Conservation (phyloP, 1,140 invertebrate genomes). For the Marisa cornuarietis region DNA sequence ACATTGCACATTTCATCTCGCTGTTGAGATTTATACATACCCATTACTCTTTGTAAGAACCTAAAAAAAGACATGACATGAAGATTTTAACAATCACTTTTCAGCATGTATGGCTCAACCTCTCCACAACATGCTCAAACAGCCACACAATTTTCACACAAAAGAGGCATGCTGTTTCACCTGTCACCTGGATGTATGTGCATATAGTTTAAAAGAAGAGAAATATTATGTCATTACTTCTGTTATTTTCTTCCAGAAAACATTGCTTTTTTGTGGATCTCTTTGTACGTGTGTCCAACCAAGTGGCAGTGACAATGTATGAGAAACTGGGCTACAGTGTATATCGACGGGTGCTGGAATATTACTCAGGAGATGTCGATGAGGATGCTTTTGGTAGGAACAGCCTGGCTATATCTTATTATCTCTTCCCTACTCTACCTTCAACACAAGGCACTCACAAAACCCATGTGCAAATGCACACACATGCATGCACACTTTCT, state of each 20-base stretch:
- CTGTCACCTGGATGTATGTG: too few species aligned
- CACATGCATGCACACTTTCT: background rate
- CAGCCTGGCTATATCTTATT: background rate
- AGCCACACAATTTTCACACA: too few species aligned
- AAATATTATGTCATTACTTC: background rate
- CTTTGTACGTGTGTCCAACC: conserved; percentile 97
- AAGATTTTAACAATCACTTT: too few species aligned
- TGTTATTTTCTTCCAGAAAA: conserved; percentile 76
- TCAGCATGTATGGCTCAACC: too few species aligned
- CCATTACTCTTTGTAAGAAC: too few species aligned
- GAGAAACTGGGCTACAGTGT: conserved; percentile 92
- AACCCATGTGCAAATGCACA: background rate
- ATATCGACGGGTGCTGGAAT: conserved; percentile 94
- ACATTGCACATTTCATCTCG: too few species aligned
- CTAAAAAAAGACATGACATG: too few species aligned
- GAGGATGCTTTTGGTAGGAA: conserved; percentile 96
- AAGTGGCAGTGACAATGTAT: conserved; percentile 98
- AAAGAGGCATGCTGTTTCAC: too few species aligned
- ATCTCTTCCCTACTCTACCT: background rate
- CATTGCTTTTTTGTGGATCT: conserved; percentile 98
- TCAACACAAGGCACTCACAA: background rate
- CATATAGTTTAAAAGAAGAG: too few species aligned
- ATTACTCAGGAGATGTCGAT: conserved; percentile 85
- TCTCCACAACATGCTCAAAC: too few species aligned
- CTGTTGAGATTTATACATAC: too few species aligned